These are phyloP conservation scores for Choloepus hoffmanni DNA, from an alignment of 2,113 vertebrate genomes.

Conservation along the genomic window DNA sequence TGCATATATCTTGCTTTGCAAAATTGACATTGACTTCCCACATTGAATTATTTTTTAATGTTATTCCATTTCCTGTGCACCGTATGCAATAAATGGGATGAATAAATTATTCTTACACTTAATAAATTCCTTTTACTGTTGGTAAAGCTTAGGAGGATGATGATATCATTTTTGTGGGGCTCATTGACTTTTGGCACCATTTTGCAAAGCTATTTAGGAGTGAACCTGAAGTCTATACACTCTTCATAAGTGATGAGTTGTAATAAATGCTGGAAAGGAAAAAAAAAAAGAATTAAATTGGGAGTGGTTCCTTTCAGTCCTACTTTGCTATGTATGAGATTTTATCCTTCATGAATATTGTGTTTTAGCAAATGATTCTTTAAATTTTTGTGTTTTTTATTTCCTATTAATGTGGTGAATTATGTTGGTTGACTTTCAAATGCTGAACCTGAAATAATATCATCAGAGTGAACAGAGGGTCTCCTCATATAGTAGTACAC, in stretches of 20 bases:
- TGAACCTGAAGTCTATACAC: neutral
- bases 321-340: neutral
- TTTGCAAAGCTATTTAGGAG: constrained; percentile 43
- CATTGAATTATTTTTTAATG: constrained; percentile 6
- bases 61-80: neutral
- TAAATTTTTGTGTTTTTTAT: neutral
- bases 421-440: neutral
- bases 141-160: constrained; percentile 18
- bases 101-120: constrained; percentile 42
- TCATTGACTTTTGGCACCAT: neutral
- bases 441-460: neutral
- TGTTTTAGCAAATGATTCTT: neutral
- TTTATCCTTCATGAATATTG: neutral
- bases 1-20: constrained; percentile 31
- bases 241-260: neutral
- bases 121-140: constrained; percentile 37
- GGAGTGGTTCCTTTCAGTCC: neutral
- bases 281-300: neutral
- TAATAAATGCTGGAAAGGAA: neutral
- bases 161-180: neutral
- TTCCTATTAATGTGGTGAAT: neutral
- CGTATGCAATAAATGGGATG: constrained; percentile 33
- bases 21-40: constrained; percentile 17
- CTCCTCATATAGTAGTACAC: neutral
- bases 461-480: neutral